Evolutionary conservation across 2,113 vertebrate species (phyloP).

Genomic region (Muscicapa adusta): DNA sequence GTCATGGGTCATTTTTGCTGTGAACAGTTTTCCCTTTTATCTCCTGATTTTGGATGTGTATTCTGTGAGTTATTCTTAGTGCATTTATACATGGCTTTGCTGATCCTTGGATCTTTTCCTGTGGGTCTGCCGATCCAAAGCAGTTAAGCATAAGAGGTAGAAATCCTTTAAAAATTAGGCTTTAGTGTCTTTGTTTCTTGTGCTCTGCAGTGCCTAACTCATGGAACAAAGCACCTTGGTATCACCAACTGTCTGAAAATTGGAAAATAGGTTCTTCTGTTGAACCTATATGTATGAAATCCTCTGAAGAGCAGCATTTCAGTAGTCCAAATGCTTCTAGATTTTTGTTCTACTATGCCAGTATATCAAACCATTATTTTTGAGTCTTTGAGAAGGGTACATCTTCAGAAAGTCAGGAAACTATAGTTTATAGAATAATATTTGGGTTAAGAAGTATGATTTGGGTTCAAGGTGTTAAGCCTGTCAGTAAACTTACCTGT

Average conservation of each 20-base stretch:
- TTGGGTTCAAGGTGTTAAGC: not conserved
- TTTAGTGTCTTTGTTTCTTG: not conserved
- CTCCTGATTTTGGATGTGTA: not conserved
- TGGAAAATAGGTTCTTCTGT: not conserved
- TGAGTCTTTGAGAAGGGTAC: not conserved
- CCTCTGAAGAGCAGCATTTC: not conserved
- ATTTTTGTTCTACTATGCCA: not conserved
- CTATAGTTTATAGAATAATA: not conserved
- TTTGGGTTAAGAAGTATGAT: not conserved
- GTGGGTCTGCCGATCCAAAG: not conserved
- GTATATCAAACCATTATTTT: not conserved
- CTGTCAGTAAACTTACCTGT: not conserved
- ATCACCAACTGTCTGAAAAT: not conserved
- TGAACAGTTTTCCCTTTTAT: not conserved
- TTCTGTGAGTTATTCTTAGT: not conserved
- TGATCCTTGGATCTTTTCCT: not conserved
- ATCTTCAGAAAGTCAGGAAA: not conserved
- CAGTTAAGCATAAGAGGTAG: not conserved
- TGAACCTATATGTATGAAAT: not conserved
- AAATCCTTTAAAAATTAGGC: not conserved
- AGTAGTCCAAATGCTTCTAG: not conserved
- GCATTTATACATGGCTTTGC: not conserved
- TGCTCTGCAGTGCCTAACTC: not conserved
- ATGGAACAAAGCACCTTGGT: not conserved
- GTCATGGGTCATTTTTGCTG: not conserved